A percentile compares a stretch with the other conserved stretches of the same genome.
Evolutionary conservation across 2,888 invertebrate species (phyloP).

Genomic region (Amaurobius ferox): DNA sequence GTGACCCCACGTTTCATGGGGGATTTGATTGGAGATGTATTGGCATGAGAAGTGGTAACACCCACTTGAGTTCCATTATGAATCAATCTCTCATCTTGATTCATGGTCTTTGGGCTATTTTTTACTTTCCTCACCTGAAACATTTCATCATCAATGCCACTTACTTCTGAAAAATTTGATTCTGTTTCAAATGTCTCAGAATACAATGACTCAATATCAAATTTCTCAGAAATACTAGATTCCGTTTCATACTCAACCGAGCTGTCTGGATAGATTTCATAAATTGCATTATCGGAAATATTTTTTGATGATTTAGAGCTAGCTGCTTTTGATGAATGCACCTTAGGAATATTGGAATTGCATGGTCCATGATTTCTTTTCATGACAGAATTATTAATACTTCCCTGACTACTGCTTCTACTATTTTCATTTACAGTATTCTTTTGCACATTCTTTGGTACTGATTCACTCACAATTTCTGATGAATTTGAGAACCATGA

Average conservation of each 20-base stretch:
- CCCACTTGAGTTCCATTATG: conserved; percentile 19
- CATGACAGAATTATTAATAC: conserved; percentile 40
- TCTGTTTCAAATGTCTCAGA: conserved; percentile 74
- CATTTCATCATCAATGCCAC: conserved; percentile 74
- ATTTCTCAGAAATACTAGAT: conserved; percentile 66
- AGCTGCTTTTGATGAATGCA: conserved; percentile 32
- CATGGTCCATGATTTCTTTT: conserved; percentile 28
- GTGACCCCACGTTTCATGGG: background rate
- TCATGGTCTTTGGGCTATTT: conserved; percentile 34
- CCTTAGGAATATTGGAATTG: conserved; percentile 33
- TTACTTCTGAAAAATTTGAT: conserved; percentile 74
- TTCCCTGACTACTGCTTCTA: conserved; percentile 63
- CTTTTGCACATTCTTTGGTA: conserved; percentile 17
- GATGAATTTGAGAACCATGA: conserved; percentile 74
- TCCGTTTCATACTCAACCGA: conserved; percentile 60
- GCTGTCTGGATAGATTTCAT: conserved; percentile 59
- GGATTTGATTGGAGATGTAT: conserved; percentile 16
- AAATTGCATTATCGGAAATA: conserved; percentile 4
- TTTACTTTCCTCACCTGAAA: conserved; percentile 70
- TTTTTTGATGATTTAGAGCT: background rate
- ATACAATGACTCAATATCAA: conserved; percentile 64
- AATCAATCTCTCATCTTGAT: conserved; percentile 5
- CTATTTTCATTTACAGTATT: conserved; percentile 28
- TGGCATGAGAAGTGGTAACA: conserved; percentile 2
- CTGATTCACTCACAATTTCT: background rate